phyloP scores from a whole-genome alignment of 2,113 vertebrate species.

The Pipra filicauda region DNA sequence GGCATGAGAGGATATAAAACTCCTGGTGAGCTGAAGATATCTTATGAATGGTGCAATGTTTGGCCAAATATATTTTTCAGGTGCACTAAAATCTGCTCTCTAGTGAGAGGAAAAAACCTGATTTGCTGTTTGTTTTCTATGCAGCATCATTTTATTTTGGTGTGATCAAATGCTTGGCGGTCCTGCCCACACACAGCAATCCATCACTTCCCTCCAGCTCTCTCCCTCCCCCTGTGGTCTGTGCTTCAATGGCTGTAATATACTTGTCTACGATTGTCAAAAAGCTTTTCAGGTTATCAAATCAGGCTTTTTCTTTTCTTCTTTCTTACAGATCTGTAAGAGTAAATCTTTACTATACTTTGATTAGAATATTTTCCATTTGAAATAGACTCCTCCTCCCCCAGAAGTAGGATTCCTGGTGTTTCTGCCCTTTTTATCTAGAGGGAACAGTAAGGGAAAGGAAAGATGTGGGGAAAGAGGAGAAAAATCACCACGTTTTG shows the following conservation, averaged over 20 bases:
- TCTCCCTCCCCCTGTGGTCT: slow-evolving; percentile 11
- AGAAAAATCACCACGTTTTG: not conserved
- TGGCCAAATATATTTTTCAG: not conserved
- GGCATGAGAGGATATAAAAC: not conserved
- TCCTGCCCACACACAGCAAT: not conserved
- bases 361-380: not conserved
- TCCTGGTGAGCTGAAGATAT: not conserved
- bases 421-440: not conserved
- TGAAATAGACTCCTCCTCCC: not conserved
- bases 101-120: not conserved
- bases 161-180: not conserved
- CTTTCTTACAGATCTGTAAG: not conserved
- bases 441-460: not conserved
- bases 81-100: slow-evolving; percentile 27
- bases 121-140: not conserved
- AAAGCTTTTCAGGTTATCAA: not conserved
- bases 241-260: not conserved
- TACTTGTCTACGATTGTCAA: not conserved
- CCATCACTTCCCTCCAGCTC: not conserved
- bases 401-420: not conserved
- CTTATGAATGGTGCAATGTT: not conserved
- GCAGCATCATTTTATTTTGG: slow-evolving; percentile 47
- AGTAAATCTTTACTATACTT: not conserved
- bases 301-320: not conserved
- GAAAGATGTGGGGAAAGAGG: not conserved